phyloP scores from a whole-genome alignment of 2,797 vertebrate genomes.

The Calcarius lapponicus region DNA sequence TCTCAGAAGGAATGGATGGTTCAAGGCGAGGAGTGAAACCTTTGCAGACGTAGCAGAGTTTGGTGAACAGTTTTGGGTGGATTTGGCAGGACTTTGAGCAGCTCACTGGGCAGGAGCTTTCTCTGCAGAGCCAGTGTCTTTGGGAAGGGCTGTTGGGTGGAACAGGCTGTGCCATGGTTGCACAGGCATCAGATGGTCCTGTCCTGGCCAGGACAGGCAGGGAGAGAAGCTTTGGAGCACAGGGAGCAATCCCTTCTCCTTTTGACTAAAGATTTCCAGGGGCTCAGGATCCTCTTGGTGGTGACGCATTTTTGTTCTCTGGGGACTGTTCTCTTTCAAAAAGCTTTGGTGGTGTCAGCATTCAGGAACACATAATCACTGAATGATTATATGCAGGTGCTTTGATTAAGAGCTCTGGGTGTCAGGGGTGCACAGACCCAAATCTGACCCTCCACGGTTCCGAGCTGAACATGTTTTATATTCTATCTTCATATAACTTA shows the following conservation, averaged over 20 bases:
- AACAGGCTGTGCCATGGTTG: neutral
- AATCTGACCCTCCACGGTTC: too few species aligned
- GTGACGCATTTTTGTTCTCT: neutral
- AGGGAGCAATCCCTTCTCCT: neutral
- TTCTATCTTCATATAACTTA: too few species aligned
- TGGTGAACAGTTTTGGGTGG: neutral
- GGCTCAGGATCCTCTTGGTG: neutral
- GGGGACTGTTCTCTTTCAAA: neutral
- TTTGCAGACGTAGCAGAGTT: neutral
- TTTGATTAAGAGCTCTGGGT: too few species aligned
- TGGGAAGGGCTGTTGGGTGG: neutral
- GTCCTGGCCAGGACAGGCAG: neutral
- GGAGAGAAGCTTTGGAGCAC: neutral
- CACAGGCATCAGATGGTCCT: neutral
- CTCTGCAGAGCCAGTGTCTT: accelerated
- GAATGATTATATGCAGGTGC: too few species aligned
- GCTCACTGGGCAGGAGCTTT: neutral
- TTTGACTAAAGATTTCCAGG: neutral
- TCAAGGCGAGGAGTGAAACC: neutral
- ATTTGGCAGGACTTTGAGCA: neutral
- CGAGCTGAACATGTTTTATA: too few species aligned
- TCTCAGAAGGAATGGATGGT: neutral
- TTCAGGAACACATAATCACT: too few species aligned
- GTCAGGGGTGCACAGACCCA: too few species aligned
- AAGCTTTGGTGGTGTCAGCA: too few species aligned